These are phyloP conservation scores for Drosophila yakuba DNA, from an alignment of 1,140 invertebrate species.

Conservation along the genomic window DNA sequence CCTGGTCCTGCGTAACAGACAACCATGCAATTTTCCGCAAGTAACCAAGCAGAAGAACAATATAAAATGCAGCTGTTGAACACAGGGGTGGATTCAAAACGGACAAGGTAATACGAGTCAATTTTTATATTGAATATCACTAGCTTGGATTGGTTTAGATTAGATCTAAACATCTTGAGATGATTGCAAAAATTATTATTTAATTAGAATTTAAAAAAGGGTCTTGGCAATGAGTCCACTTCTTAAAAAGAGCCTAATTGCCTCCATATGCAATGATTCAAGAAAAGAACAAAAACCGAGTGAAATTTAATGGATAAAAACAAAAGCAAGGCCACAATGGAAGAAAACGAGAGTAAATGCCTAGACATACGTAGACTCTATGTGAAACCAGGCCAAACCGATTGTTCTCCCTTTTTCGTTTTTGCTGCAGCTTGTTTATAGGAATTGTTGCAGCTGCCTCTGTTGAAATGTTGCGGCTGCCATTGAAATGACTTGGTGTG, in stretches of 20 bases:
- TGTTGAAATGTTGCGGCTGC: constrained; percentile 62
- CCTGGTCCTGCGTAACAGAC: constrained; percentile 23
- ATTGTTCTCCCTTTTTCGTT: constrained; percentile 23
- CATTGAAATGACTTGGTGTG: constrained; percentile 69
- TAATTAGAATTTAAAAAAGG: not conserved
- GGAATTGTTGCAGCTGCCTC: constrained; percentile 53
- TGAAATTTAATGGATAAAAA: constrained; percentile 14
- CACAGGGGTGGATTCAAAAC: not conserved
- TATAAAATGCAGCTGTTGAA: constrained; percentile 24
- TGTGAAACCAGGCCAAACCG: constrained; percentile 55
- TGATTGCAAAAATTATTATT: not conserved
- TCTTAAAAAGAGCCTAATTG: constrained; percentile 7
- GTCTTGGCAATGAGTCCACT: not conserved
- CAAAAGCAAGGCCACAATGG: constrained; percentile 10
- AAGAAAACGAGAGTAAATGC: constrained; percentile 52
- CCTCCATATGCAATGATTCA: constrained; percentile 31
- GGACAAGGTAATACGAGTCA: not conserved
- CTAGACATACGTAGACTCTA: constrained; percentile 42
- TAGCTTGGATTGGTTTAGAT: no score
- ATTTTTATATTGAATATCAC: no score
- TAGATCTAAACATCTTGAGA: no score
- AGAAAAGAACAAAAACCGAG: constrained; percentile 19
- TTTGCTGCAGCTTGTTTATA: constrained; percentile 38
- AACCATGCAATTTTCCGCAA: constrained; percentile 57
- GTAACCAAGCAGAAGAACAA: constrained; percentile 27